Percentiles rank a stretch among this genome's conserved stretches.
These are phyloP conservation scores for Camponotus vicinus DNA, from an alignment of 1,140 invertebrate species.

Conservation along the genomic window DNA sequence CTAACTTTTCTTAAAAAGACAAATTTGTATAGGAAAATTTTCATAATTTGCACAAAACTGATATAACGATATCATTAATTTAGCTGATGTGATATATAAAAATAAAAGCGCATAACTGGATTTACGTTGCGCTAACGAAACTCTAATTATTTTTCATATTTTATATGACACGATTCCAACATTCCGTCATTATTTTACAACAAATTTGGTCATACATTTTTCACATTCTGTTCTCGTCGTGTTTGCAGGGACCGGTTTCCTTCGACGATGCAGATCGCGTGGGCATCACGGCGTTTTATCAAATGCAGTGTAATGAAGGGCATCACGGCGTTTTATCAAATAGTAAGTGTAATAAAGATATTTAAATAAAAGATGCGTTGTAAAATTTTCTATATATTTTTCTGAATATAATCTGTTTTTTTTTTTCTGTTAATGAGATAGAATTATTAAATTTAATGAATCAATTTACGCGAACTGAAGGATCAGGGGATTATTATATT, in stretches of 20 bases:
- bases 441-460: background rate
- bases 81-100: background rate
- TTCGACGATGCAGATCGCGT: slow-evolving; percentile 95
- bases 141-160: slow-evolving; percentile 30
- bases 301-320: slow-evolving; percentile 90
- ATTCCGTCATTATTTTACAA: background rate
- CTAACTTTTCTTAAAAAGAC: background rate
- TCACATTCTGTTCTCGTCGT: slow-evolving; percentile 20
- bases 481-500: background rate
- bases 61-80: slow-evolving; percentile 9
- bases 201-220: background rate
- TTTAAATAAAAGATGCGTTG: background rate
- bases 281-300: slow-evolving; percentile 93
- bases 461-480: background rate
- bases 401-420: background rate
- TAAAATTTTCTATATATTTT: background rate
- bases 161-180: background rate
- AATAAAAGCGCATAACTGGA: background rate
- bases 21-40: background rate
- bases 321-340: slow-evolving; percentile 94
- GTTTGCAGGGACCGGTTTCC: slow-evolving; percentile 92
- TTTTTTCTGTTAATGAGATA: background rate
- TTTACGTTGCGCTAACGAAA: slow-evolving; percentile 16
- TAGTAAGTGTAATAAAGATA: slow-evolving; percentile 86
- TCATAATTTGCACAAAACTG: background rate